These are phyloP conservation scores for Phytoseiulus persimilis DNA, from an alignment of 2,888 invertebrate species.

Conservation along the genomic window DNA sequence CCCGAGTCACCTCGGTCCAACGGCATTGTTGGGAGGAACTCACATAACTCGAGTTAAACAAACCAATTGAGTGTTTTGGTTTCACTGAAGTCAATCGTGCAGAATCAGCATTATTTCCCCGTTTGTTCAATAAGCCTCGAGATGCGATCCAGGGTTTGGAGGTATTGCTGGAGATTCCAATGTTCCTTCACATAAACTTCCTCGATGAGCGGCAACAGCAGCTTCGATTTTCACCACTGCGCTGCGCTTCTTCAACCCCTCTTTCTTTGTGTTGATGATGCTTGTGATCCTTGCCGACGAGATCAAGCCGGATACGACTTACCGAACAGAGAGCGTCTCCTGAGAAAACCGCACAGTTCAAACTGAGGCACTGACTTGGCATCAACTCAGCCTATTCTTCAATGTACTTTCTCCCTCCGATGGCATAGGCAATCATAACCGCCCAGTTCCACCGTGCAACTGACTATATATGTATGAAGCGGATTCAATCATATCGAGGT, in stretches of 20 bases:
- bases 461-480: too few relatives aligned
- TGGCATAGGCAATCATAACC: too few relatives aligned
- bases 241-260: background rate
- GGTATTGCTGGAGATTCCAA: background rate
- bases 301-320: background rate
- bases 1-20: background rate
- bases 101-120: background rate
- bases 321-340: background rate
- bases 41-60: background rate
- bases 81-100: background rate
- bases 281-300: background rate
- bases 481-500: too few relatives aligned
- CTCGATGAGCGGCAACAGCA: background rate
- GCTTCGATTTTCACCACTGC: background rate
- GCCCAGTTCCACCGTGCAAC: too few relatives aligned
- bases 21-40: background rate
- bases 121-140: background rate
- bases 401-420: too few relatives aligned
- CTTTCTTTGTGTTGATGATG: background rate
- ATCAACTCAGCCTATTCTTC: too few relatives aligned
- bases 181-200: background rate
- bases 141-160: background rate
- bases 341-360: background rate
- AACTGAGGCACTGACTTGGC: too few relatives aligned
- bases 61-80: background rate